Base-by-base conservation (phyloP, 2,797 vertebrate species). In the Microchirus variegatus region DNA sequence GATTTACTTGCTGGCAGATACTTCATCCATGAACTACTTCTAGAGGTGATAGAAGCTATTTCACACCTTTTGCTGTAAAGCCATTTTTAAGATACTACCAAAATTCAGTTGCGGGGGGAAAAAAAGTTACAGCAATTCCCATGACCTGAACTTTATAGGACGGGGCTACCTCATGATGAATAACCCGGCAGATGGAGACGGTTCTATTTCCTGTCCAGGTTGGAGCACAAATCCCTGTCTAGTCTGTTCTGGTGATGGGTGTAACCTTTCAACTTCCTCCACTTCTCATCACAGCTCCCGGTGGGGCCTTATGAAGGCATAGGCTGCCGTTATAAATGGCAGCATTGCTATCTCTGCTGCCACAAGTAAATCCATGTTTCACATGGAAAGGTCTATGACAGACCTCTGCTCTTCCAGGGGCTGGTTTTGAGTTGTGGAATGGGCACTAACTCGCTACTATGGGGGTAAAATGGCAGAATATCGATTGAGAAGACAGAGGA, bases 241-340 rank as follows among this genome's bases (percentile, higher is more conserved):
- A 14, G 59, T 73, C 64, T 58, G 41, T 68, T 73, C 59, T 77
- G 47, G 73, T 48, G 2, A 59, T 0, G 42, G 66, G 19, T 49
- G 53, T 81, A 80, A 87, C 87, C 85, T 88, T 87, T 87, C 71
- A 80, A 78, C 85, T 66, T 40, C 59, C 56, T 56, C 41, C 52
- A 52, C 60, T 54, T 70, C 72, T 78, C 73, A 67, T 50, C 5
- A 13, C 50, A 60, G 38, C 53, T 63, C 53, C 78, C 76, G 0
- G 1, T 47, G 82, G 85, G 75, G 63, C 16, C 42, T 63, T 42
- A 19, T 1, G 11, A 46, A 67, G 51, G 41, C 57, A 73, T 57
- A 50, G 80, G 40, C 17, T 12, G 50, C 46, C 19, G 61, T 76
- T 82, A 82, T 67, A 79, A 87, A 83, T 82, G 81, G 70, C 65